phyloP scores from a whole-genome alignment of 2,888 invertebrate genomes.

The Catocala fraxini region DNA sequence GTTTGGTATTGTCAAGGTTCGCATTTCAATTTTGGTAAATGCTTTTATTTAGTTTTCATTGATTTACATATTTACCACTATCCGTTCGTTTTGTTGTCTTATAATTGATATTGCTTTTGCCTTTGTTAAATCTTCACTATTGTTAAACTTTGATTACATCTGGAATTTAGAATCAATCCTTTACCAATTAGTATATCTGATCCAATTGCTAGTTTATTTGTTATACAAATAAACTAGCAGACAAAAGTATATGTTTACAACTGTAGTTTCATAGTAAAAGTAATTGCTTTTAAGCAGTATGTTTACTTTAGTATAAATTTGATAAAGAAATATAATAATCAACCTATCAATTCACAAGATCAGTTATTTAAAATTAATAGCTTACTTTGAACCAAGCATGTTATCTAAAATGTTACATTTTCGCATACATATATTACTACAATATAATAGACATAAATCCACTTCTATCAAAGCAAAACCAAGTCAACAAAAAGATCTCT shows the following conservation, averaged over 20 bases:
- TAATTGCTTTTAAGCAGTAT: too few species aligned
- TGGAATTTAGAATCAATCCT: conserved; percentile 22
- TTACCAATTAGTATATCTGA: conserved; percentile 18
- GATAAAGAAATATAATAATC: too few species aligned
- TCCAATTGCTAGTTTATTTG: background rate
- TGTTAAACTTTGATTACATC: conserved; percentile 35
- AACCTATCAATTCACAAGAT: too few species aligned
- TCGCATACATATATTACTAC: too few species aligned
- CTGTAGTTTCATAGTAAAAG: too few species aligned
- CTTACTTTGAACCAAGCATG: too few species aligned
- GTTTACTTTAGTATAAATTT: too few species aligned
- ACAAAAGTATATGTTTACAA: too few species aligned
- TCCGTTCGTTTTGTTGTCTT: conserved; percentile 4
- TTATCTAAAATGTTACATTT: too few species aligned
- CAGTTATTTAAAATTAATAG: too few species aligned
- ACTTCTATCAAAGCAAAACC: background rate
- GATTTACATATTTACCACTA: conserved; percentile 25
- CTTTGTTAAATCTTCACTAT: conserved; percentile 23
- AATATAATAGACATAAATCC: too few species aligned
- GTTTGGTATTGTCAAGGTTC: conserved; percentile 14
- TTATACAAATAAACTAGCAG: too few species aligned
- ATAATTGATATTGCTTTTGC: conserved; percentile 22
- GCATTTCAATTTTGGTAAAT: conserved; percentile 19
- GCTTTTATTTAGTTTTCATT: conserved; percentile 19
- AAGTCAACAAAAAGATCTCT: background rate